Evolutionary conservation across 2,113 vertebrate genomes (phyloP), one percentile per base, ranked within the genome.

Genomic region (Manacus vitellinus): DNA sequence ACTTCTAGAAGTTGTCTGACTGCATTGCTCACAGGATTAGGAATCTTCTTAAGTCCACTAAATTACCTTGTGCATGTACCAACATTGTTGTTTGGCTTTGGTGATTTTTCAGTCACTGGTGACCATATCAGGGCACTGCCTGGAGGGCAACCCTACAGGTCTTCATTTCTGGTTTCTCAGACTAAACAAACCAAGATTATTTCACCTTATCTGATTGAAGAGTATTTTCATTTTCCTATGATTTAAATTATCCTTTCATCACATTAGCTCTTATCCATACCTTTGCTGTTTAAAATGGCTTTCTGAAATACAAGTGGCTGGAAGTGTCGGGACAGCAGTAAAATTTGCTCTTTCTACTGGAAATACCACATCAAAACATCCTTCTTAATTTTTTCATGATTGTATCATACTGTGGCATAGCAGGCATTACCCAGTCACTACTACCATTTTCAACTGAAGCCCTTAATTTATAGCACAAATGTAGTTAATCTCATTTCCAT

Each of bases 101-200:
- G 30, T n/a, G 62, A 1, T 37, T 67, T 71, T 65, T 65, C 39
- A 73, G 65, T 71, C 35, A 2, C 10, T 28, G 44, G 19, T 61
- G 46, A 28, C 46, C 0, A 0, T 77, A 28, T 28, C 11, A 31
- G 10, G 67, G 54, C 17, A 0, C 5, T 47, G 23, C 49, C 33
- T 37, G 47, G 10, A 49, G 28, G 79, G 39, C 27, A 44, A 4
- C 85, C 2, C 0, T 12, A 14, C 27, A 66, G 20, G 31, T 59
- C 52, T 91, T 23, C 14, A 2, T 16, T 61, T 44, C 25, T 77
- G 27, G 39, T 74, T 25, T 49, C 28, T 67, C 63, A 19, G 8
- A 46, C 31, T 51, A 17, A 63, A 75, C 27, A 95, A 83, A 61
- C 12, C 21, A 37, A 27, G 6, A 0, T 0, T 35, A 6, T 83